A percentile compares a stretch with the other conserved stretches of the same genome.
These are phyloP conservation scores for Sebastes elongatus DNA, from an alignment of 2,797 vertebrate genomes.

Conservation along the genomic window DNA sequence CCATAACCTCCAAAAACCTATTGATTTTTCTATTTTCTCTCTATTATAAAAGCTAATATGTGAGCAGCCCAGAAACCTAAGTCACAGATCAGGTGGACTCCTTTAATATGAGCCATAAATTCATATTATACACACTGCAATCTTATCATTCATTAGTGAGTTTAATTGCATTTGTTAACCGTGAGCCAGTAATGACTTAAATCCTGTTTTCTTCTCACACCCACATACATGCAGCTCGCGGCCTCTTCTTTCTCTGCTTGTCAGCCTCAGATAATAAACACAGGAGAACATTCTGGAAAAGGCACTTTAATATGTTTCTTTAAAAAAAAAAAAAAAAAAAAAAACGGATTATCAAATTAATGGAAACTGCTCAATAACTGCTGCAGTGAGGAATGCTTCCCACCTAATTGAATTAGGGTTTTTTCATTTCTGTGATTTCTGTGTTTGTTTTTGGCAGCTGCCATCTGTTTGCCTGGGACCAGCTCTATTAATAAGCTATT, in stretches of 20 bases:
- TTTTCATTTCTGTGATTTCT: conserved; percentile 78
- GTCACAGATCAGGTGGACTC: background rate
- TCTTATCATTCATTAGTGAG: conserved; percentile 51
- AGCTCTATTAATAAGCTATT: conserved; percentile 83
- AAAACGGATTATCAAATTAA: conserved; percentile 80
- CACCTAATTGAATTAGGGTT: conserved; percentile 80
- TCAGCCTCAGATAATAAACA: conserved; percentile 61
- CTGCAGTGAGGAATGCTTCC: conserved; percentile 74
- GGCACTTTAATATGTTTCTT: conserved; percentile 41
- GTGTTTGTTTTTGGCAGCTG: conserved; percentile 81
- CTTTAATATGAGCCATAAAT: conserved; percentile 34
- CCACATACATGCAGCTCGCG: conserved; percentile 45
- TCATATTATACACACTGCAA: conserved; percentile 25
- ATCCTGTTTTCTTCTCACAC: conserved; percentile 67
- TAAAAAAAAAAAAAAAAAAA: conserved; percentile 29
- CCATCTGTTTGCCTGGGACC: conserved; percentile 82
- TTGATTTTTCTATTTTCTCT: background rate
- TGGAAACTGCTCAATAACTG: conserved; percentile 78
- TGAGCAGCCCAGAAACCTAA: background rate
- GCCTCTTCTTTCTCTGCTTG: conserved; percentile 51
- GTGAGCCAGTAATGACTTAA: conserved; percentile 64
- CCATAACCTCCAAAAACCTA: background rate
- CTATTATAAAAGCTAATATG: background rate
- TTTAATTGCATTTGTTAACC: conserved; percentile 73
- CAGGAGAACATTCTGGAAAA: conserved; percentile 57